Percentiles rank a stretch among this genome's conserved stretches.
Conservation (phyloP, 2,797 vertebrate genomes). For the Danio kyathit region DNA sequence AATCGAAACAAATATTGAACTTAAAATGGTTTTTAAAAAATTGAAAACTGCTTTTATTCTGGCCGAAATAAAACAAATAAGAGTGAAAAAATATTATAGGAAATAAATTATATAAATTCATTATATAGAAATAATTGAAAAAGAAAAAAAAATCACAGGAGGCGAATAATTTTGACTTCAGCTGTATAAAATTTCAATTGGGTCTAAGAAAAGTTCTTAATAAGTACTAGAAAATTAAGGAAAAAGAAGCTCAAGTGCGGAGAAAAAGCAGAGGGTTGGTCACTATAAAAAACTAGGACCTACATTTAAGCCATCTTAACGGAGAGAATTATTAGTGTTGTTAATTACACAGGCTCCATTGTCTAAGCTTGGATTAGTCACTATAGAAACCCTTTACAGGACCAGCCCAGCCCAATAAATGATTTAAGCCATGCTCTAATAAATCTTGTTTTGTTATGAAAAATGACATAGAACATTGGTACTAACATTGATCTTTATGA, state of each 20-base stretch:
- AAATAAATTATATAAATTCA: too few species aligned
- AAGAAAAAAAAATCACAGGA: too few species aligned
- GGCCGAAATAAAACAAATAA: too few species aligned
- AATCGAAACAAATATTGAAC: too few species aligned
- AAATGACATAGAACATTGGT: conserved; percentile 55
- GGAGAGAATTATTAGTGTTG: conserved; percentile 53
- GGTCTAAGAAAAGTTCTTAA: too few species aligned
- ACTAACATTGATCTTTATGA: neutral
- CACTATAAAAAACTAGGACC: conserved; percentile 35
- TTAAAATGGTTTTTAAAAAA: too few species aligned
- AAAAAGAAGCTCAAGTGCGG: neutral
- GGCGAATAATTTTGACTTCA: too few species aligned
- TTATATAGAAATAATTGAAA: too few species aligned
- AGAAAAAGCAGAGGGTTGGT: neutral
- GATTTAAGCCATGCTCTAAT: conserved; percentile 57
- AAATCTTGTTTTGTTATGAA: conserved; percentile 68
- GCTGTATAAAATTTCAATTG: too few species aligned
- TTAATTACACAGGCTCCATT: conserved; percentile 63
- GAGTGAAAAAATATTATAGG: too few species aligned
- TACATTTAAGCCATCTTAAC: conserved; percentile 55
- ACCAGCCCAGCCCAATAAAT: conserved; percentile 55
- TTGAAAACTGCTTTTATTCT: too few species aligned
- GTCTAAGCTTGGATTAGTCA: conserved; percentile 68
- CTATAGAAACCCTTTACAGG: conserved; percentile 64
- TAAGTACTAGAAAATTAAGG: too few species aligned